Evolutionary conservation across 1,140 invertebrate species (phyloP), one percentile per base, ranked within the genome.

Genomic region (Listronotus bonariensis): DNA sequence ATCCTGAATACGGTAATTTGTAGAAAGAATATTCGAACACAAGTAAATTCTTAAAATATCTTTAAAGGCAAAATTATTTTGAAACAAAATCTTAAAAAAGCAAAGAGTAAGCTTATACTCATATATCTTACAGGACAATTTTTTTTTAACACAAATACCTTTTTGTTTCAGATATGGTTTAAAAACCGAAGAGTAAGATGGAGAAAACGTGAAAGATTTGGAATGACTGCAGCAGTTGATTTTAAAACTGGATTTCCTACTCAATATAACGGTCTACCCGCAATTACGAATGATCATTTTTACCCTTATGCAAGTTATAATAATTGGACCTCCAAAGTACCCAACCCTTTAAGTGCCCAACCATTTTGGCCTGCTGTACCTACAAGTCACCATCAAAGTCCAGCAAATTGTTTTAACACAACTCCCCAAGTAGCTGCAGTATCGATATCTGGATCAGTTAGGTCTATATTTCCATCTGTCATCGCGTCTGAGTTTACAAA

Each of bases 161-260:
- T 57, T 64, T 76, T 77, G 71, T 77, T 85, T 0, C 86, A 99
- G 97, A 96, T 99, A 12, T 93, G 92, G 92, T 94, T 94, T 80
- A 94, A 94, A 81, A 94, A 94, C 74, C 85, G 97, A 38, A 86
- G 97, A 68, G 97, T 97, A 70, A 99, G 99, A 85, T 99, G 97
- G 96, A 85, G 97, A 70, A 99, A 99, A 80, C 88, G 96, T 18
- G 97, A 99, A 79, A 84, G 97, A 0, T 98, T 98, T 73, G 93
- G 93, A 2, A 92, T 92, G 32, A 89, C 89, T 1, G 91, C 90
- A 0, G 91, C 92, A 0, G 90, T 89, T 0, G 92, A 94, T 73
- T 93, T 95, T 79, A 95, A 95, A 77, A 89, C 91, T 34, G 92
- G 93, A 3, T 97, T 97, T 76, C 91, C 93, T 17, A 88, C 91